A percentile compares a stretch with the other conserved stretches of the same genome.
phyloP scores from a whole-genome alignment of 2,797 vertebrate genomes.

The Cichlasoma orientale region DNA sequence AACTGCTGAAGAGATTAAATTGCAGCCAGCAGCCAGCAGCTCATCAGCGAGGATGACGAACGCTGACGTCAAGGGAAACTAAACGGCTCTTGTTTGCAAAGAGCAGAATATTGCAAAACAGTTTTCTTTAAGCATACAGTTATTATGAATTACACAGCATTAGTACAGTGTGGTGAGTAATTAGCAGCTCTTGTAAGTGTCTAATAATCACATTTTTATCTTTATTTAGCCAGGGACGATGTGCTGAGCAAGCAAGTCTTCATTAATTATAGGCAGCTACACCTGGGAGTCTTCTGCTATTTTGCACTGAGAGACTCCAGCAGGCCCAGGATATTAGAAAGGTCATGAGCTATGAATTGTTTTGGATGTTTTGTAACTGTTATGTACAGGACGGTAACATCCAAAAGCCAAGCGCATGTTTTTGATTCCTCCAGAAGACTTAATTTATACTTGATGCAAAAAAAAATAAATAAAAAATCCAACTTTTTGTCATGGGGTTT shows the following conservation, averaged over 20 bases:
- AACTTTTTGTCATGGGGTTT: not conserved
- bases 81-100: conserved; percentile 18
- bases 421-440: not conserved
- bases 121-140: not conserved
- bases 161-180: not conserved
- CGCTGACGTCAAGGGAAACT: conserved; percentile 16
- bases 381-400: not conserved
- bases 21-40: conserved; percentile 9
- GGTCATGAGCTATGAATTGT: conserved; percentile 6
- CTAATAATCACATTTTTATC: conserved; percentile 52
- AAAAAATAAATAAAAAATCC: not conserved
- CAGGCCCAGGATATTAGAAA: not conserved
- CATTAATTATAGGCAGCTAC: conserved; percentile 32
- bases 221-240: conserved; percentile 28
- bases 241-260: conserved; percentile 23
- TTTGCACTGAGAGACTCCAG: not conserved
- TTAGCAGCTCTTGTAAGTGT: conserved; percentile 34
- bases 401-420: not conserved
- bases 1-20: conserved; percentile 33
- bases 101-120: conserved; percentile 7
- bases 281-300: conserved; percentile 22
- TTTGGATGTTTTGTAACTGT: not conserved
- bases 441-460: not conserved
- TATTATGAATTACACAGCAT: conserved; percentile 11
- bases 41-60: conserved; percentile 1